Evolutionary conservation across 2,797 vertebrate species (phyloP).

Genomic region (Hypotaenidia okinawae): DNA sequence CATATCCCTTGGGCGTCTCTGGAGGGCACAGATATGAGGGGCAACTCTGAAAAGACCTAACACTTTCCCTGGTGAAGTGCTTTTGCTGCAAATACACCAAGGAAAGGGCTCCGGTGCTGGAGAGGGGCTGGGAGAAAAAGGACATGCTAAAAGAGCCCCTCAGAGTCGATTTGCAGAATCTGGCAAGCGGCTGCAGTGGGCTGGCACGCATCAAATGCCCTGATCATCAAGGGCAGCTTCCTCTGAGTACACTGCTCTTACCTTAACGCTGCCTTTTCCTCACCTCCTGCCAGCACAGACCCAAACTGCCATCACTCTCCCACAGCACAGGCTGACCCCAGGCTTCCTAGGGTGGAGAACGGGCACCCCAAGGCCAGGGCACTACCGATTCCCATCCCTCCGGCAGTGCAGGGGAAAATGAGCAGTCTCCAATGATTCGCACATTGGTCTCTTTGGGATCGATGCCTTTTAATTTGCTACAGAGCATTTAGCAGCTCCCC

Average conservation of each 20-base stretch:
- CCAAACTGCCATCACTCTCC: neutral
- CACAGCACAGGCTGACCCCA: no score
- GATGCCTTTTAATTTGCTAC: neutral
- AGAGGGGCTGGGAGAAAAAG: neutral
- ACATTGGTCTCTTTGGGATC: neutral
- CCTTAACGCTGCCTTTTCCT: neutral
- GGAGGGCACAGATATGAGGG: fast-evolving
- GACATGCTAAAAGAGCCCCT: neutral
- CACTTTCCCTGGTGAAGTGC: neutral
- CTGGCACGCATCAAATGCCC: neutral
- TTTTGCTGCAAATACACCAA: neutral
- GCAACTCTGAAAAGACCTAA: neutral
- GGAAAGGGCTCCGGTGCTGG: neutral
- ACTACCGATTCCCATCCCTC: neutral
- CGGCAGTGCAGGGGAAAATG: fast-evolving
- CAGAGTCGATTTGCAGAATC: neutral
- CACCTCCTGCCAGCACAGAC: neutral
- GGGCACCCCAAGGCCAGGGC: neutral
- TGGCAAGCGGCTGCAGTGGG: neutral
- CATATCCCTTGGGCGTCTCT: neutral
- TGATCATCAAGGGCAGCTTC: neutral
- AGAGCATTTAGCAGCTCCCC: constrained; percentile 11
- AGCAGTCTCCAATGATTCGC: neutral
- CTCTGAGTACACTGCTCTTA: neutral
- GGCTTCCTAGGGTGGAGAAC: fast-evolving